phyloP scores from a whole-genome alignment of 2,888 invertebrate genomes.

The Plagodis pulveraria region DNA sequence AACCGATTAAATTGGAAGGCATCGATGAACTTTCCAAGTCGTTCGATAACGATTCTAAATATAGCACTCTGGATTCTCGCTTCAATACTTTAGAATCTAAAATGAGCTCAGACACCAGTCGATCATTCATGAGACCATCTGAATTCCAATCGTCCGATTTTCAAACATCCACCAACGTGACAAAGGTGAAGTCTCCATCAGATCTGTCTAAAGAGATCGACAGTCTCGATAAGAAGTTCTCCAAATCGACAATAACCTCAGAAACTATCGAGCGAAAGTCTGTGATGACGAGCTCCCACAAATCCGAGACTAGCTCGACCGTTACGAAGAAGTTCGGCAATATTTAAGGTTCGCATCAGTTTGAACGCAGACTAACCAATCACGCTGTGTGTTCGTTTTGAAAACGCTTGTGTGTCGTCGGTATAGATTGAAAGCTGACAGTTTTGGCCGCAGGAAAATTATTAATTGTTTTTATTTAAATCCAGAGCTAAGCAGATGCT shows the following conservation, averaged over 20 bases:
- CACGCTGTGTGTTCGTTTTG: constrained; percentile 24
- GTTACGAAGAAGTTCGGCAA: constrained; percentile 84
- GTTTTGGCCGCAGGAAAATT: constrained; percentile 18
- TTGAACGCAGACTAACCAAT: constrained; percentile 25
- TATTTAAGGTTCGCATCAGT: constrained; percentile 60
- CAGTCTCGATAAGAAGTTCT: constrained; percentile 86
- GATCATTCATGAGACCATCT: constrained; percentile 80
- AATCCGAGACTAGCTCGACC: constrained; percentile 83
- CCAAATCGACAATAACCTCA: constrained; percentile 88
- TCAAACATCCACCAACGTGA: constrained; percentile 57
- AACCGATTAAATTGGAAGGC: constrained; percentile 76
- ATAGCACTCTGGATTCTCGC: constrained; percentile 76
- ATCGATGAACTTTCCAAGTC: constrained; percentile 81
- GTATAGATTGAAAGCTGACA: constrained; percentile 29
- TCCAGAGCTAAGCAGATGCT: no score
- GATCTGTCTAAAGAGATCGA: constrained; percentile 81
- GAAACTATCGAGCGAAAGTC: constrained; percentile 89
- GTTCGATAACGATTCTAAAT: constrained; percentile 79
- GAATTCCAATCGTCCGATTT: constrained; percentile 76
- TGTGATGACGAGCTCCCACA: constrained; percentile 87
- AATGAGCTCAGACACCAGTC: constrained; percentile 76
- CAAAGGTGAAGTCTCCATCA: constrained; percentile 66
- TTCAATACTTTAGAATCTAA: constrained; percentile 77
- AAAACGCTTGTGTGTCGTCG: constrained; percentile 34
- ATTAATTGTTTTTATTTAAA: not conserved